Base-by-base conservation (phyloP, 2,797 vertebrate genomes). In the Siniperca undulata region DNA sequence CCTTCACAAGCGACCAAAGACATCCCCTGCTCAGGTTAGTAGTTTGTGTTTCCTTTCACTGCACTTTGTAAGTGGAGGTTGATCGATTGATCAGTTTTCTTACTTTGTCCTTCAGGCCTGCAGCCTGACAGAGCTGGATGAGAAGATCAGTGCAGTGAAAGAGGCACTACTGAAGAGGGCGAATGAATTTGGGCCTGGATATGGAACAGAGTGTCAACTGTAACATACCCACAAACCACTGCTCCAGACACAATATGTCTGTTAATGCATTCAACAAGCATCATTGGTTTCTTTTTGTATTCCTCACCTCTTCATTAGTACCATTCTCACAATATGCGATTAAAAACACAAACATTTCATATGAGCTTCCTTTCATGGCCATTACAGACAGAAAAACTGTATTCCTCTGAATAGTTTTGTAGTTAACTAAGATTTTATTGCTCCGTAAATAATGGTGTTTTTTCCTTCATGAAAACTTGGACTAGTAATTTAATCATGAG, bases 141-240 rank as follows among this genome's bases (percentile, higher is more conserved):
- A 97, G 93, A 99, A 99, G 96, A 99, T 99, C 92, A 98, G 93
- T 83, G 96, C 96, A 14, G 97, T 98, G 92, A 97, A 96, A 92
- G 96, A 97, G 46, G 96, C 97, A 10, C 94, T 99, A 53, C 93
- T 99, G 90, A 97, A 97, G 94, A 98, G 97, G 95, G 97, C 96
- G 64, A 97, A 93, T 82, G 97, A 97, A 80, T 95, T 95, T 64
- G 96, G 95, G 20, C 92, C 96, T 76, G 95, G 94, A 86, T 96
- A 96, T 69, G 78, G 93, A 88, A 85, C 95, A 14, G 96, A 95
- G 50, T 94, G 92, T 78, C 77, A 84, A 40, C 94, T 95, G 82
- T 97, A 86, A 94, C 42, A n/a, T 27, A 52, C 16, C 36, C 19
- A 44, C 36, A 62, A 27, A 55, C 50, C 46, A 67, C 24, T 24